Evolutionary conservation across 1,140 invertebrate genomes (phyloP).

Genomic region (Papilio polytes): DNA sequence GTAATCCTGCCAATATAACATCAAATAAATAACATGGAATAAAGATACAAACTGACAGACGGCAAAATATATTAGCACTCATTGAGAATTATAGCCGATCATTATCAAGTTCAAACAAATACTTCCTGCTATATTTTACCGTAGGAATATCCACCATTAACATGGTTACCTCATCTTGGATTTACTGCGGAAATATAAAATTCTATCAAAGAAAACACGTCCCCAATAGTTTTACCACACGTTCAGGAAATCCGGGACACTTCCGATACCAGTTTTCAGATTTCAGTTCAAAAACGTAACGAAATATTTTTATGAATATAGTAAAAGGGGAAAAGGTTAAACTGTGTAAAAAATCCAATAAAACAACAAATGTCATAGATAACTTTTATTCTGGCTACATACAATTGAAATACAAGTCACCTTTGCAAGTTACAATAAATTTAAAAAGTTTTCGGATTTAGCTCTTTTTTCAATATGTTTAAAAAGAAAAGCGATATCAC

Average conservation of each 20-base stretch:
- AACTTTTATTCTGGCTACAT: too few species aligned
- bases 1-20: slow-evolving; percentile 8
- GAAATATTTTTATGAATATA: neutral
- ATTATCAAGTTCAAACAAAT: neutral
- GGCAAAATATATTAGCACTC: slow-evolving; percentile 7
- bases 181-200: slow-evolving; percentile 15
- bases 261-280: neutral
- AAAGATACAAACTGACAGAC: neutral
- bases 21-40: neutral
- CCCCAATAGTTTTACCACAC: neutral
- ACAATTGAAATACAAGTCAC: too few species aligned
- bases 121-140: neutral
- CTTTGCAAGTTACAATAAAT: too few species aligned
- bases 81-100: slow-evolving; percentile 1
- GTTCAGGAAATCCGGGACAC: neutral
- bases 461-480: too few species aligned
- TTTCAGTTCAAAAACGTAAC: neutral
- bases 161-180: neutral
- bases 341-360: too few species aligned
- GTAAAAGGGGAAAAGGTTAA: too few species aligned
- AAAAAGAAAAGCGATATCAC: too few species aligned
- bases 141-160: neutral
- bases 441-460: too few species aligned
- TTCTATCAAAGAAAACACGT: slow-evolving; percentile 23
- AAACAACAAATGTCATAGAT: too few species aligned